Conservation (phyloP, 2,888 invertebrate genomes). For the Sarcophaga rosellei region DNA sequence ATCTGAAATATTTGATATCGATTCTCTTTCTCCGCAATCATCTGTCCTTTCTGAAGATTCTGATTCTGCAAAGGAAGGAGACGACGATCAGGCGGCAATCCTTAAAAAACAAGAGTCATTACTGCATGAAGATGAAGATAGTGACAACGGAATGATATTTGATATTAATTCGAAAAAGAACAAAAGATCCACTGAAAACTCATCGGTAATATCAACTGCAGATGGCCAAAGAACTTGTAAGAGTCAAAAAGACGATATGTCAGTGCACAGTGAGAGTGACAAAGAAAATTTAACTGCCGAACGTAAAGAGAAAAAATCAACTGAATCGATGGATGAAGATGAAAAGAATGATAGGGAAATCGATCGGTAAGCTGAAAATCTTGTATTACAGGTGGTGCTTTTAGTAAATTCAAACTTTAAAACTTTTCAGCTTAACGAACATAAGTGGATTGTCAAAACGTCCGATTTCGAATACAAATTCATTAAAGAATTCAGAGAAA, state of each 20-base stretch:
- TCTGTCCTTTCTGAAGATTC: slow-evolving; percentile 46
- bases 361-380: slow-evolving; percentile 72
- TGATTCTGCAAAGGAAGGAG: slow-evolving; percentile 49
- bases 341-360: slow-evolving; percentile 77
- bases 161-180: slow-evolving; percentile 51
- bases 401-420: slow-evolving; percentile 4
- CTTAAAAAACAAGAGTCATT: background rate
- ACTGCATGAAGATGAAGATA: slow-evolving; percentile 41
- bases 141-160: slow-evolving; percentile 55
- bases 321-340: slow-evolving; percentile 68
- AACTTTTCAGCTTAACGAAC: slow-evolving; percentile 74
- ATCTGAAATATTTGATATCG: slow-evolving; percentile 71
- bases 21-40: slow-evolving; percentile 63
- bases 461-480: slow-evolving; percentile 49
- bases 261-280: slow-evolving; percentile 71
- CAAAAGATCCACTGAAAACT: slow-evolving; percentile 14
- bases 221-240: slow-evolving; percentile 28
- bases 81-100: background rate
- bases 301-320: slow-evolving; percentile 58
- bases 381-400: background rate
- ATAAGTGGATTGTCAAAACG: slow-evolving; percentile 74
- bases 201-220: background rate
- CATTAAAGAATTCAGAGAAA: slow-evolving; percentile 65
- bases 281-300: slow-evolving; percentile 70
- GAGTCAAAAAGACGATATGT: slow-evolving; percentile 44